Evolutionary conservation across 2,797 vertebrate species (phyloP), one percentile per base, ranked within the genome.

Genomic region (Halcyon leucocephala): DNA sequence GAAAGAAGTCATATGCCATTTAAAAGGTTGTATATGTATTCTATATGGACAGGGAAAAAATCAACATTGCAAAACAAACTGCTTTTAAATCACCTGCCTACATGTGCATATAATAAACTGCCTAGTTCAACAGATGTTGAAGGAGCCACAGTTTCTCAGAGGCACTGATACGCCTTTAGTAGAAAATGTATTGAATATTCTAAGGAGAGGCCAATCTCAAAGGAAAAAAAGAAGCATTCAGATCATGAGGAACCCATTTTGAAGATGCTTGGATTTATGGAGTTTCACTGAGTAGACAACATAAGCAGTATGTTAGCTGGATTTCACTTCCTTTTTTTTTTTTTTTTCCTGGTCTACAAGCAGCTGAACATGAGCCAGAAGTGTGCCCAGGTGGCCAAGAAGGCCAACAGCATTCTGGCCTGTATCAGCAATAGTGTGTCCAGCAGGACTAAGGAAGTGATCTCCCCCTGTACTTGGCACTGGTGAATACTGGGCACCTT

Each of bases 41-140:
- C 13, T 51, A 4, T 49, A 60, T 71, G 29, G 15, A 61, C 0
- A 2, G 3, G 7, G 5, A 0, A 5, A 7, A 51, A 37, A n/a
- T 10, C 11, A 74, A 37, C 31, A 48, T 20, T 92, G 10, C 8
- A 65, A 78, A 7, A 1, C 18, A 84, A 67, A 57, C 17, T 60
- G 14, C 29, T 82, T 62, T 90, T 80, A 91, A 58, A 58, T 82
- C 13, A 70, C 8, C 12, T 58, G 11, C 16, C 19, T 70, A 13
- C 4, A 14, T 0, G 0, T 61, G 20, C 3, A 8, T 72, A 9
- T 33, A 58, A 57, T 49, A 66, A 78, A 41, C 22, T 71, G 6
- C 10, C 8, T 29, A 13, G 20, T 79, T 90, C 49, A 84, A n/a
- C 5, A 71, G 10, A n/a, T 64, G 26, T 42, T 42, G 48, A 71